Base-by-base conservation (phyloP, 2,797 vertebrate species). In the Ambastaia sidthimunki region DNA sequence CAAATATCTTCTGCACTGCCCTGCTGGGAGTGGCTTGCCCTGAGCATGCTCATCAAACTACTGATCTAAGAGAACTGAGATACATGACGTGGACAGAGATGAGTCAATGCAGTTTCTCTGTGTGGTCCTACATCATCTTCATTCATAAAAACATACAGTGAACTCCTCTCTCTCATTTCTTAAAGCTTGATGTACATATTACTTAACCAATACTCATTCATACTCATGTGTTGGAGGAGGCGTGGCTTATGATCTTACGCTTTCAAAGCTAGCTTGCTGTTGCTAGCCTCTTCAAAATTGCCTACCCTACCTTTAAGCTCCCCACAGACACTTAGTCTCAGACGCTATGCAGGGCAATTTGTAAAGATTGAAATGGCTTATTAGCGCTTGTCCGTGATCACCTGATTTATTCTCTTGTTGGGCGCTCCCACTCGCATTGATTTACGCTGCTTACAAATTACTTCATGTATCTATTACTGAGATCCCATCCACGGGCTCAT, bases 361-460 rank as follows among this genome's bases (percentile, higher is more conserved):
- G 74, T 81, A 65, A 81, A 71, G 74, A 65, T 31, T 47, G 52
- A 72, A 76, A 77, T 15, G 34, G 59, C 74, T 82, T 69, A 81
- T 82, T 82, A 82, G 74, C 15, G 50, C 68, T 59, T 23, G 68
- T 66, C 74, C 34, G 13, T 48, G 68, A 77, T 77, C 44, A 48
- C 52, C 48, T 63, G 74, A 77, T 82, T 77, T 76, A 82, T 77
- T 65, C 67, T 71, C 57, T 62, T 41, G 65, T 44, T 69, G 75
- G 57, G 19, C 18, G 34, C 65, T 62, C 57, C 25, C 44, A 60
- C 76, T 50, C 3, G 2, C 68, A 78, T 54, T 78, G 68, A 78
- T 78, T 78, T 71, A 78, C 68, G 23, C 76, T 23, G 41, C 19
- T 37, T 54, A 50, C 68, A 63, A 18, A 78, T 71, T 52, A 63